Conservation (phyloP, 2,113 vertebrate species). For the Myrmecobius fasciatus region DNA sequence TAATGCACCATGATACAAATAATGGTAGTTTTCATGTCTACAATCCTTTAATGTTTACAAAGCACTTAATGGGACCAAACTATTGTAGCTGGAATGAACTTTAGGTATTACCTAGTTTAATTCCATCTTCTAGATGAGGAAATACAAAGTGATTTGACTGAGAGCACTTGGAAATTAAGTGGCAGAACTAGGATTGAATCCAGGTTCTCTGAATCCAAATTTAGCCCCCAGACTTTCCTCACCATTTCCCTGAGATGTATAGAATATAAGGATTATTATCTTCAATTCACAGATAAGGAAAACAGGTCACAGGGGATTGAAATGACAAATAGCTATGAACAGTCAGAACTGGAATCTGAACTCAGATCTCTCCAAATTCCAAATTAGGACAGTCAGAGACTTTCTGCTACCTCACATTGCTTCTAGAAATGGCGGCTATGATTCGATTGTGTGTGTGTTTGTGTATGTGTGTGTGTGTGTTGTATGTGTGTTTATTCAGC, state of each 20-base stretch:
- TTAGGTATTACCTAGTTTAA: neutral
- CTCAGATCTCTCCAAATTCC: neutral
- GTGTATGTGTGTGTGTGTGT: too few relatives aligned
- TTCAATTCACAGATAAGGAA: neutral
- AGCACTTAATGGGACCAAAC: neutral
- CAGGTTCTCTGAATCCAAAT: neutral
- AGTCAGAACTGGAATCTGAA: neutral
- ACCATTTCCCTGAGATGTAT: neutral
- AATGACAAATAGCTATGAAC: neutral
- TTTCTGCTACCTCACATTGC: neutral
- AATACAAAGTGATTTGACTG: neutral
- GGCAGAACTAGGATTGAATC: neutral
- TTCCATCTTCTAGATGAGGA: neutral
- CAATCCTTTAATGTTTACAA: neutral
- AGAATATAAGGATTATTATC: neutral
- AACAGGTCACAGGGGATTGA: neutral
- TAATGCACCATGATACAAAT: neutral
- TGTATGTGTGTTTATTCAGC: too few relatives aligned
- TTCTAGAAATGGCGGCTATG: neutral
- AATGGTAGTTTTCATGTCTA: neutral
- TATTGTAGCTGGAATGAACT: neutral
- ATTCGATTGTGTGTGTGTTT: neutral
- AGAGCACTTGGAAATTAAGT: neutral
- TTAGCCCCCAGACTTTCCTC: neutral
- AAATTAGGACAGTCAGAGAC: neutral